Evolutionary conservation across 2,888 invertebrate genomes (phyloP).

Genomic region (Leptopilina drosophilae): DNA sequence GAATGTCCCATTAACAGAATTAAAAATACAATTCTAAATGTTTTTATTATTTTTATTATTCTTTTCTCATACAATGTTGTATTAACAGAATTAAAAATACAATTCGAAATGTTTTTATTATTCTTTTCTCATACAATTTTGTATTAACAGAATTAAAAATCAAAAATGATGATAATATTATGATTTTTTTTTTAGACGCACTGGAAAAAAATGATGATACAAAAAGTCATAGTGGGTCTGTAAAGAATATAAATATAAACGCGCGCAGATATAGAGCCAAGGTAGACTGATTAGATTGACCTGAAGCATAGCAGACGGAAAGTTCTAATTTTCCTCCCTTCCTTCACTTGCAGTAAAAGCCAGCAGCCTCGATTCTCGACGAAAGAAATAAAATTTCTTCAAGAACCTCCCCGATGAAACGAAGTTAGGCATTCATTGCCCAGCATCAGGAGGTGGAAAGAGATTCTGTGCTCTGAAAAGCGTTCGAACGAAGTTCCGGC

Average conservation of each 20-base stretch:
- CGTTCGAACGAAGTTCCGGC: slow-evolving; percentile 42
- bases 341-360: slow-evolving; percentile 19
- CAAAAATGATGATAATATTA: no score
- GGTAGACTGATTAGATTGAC: slow-evolving; percentile 39
- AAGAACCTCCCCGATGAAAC: slow-evolving; percentile 34
- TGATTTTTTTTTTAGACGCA: no score
- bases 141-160: no score
- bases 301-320: slow-evolving; percentile 34
- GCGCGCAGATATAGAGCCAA: neutral
- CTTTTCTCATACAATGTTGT: no score
- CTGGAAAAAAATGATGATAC: no score
- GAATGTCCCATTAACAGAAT: no score
- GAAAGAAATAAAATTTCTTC: slow-evolving; percentile 39
- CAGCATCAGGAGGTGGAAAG: slow-evolving; percentile 35
- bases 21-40: no score
- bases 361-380: slow-evolving; percentile 35
- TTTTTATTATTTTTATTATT: no score
- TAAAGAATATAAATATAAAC: neutral
- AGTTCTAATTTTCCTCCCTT: slow-evolving; percentile 33
- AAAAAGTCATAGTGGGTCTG: no score
- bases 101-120: no score
- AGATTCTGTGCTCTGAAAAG: slow-evolving; percentile 37
- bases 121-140: no score
- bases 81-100: no score
- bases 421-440: slow-evolving; percentile 41